Conservation (phyloP, 2,797 vertebrate genomes). For the Denticeps clupeoides region DNA sequence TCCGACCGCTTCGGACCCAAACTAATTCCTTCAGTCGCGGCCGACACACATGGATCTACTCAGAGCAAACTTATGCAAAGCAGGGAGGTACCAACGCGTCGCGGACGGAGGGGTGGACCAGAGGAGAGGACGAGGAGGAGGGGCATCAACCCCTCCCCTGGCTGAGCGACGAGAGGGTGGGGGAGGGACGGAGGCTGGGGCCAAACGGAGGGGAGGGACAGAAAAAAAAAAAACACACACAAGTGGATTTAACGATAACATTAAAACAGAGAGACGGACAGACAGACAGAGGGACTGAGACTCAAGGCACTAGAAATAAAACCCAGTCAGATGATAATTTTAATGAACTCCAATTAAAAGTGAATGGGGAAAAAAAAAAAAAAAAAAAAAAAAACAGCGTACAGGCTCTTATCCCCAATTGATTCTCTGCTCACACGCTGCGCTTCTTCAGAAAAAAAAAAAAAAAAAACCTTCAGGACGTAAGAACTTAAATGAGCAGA, state of each 20-base stretch:
- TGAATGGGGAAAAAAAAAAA: conserved; percentile 13
- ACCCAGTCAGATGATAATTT: conserved; percentile 31
- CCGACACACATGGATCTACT: conserved; percentile 79
- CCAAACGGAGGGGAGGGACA: conserved; percentile 4
- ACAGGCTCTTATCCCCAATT: no score
- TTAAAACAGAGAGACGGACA: conserved; percentile 22
- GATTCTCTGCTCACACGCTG: no score
- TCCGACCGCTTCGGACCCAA: conserved; percentile 62
- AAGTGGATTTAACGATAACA: not conserved
- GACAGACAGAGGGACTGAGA: conserved; percentile 7
- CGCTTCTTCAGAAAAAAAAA: no score
- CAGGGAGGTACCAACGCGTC: conserved; percentile 78
- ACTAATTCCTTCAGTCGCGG: conserved; percentile 72
- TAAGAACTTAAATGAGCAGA: no score
- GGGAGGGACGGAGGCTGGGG: conserved; percentile 9
- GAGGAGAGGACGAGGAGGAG: conserved; percentile 42
- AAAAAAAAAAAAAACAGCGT: conserved; percentile 55
- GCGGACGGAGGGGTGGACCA: conserved; percentile 51
- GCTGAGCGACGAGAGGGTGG: conserved; percentile 50
- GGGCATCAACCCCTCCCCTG: conserved; percentile 61
- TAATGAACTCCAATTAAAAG: no score
- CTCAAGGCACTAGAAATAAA: not conserved
- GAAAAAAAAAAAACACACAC: conserved; percentile 3
- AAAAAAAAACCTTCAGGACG: no score
- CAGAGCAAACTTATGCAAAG: conserved; percentile 96